Evolutionary conservation across 2,888 invertebrate genomes (phyloP), one percentile per base, ranked within the genome.

Genomic region (Ornithoptera alexandrae): DNA sequence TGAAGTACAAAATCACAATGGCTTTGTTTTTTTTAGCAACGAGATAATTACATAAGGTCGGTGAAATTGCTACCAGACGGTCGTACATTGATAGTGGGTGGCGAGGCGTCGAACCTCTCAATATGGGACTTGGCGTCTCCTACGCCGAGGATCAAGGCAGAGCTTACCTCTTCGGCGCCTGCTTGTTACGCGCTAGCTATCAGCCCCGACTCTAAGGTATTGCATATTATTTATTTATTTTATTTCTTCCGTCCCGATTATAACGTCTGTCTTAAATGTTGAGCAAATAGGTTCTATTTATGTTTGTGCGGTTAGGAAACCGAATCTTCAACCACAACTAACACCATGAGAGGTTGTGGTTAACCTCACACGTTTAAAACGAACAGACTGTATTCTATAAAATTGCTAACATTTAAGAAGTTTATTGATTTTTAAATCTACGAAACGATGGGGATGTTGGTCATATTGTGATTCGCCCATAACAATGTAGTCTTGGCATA

Each of bases 151-250:
- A 97, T 98, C 81, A 98, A 98, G 88, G 97, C 97, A 2, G 98
- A 98, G 88, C 94, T 99, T 74, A 98, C 98, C 12, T 98, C 98
- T 0, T 97, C 96, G 69, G 98, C 98, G 2, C 98, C 98, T 2
- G 98, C 98, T 0, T 99, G 98, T 89, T 99, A 99, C 85, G 98
- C 98, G n/a, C 94, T 99, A 18, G 98, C 98, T 69, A 98, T 99
- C 79, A 97, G 97, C 79, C 98, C 98, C 0, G 98, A 99, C 87
- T 97, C 97, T 57, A 98, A 98, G 93, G 95, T 94, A 80, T 71
- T 20, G 24, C 3, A 46, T 1, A 46, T 46, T 39, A 8, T n/a
- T 53, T 53, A 53, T 53, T n/a, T 1, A 10, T 10, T 39, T 39
- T 10, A 39, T 3, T 46, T 46, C 4, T 15, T 46, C 1, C 46